phyloP scores from a whole-genome alignment of 2,797 vertebrate genomes.

The Tiaroga cobitis region DNA sequence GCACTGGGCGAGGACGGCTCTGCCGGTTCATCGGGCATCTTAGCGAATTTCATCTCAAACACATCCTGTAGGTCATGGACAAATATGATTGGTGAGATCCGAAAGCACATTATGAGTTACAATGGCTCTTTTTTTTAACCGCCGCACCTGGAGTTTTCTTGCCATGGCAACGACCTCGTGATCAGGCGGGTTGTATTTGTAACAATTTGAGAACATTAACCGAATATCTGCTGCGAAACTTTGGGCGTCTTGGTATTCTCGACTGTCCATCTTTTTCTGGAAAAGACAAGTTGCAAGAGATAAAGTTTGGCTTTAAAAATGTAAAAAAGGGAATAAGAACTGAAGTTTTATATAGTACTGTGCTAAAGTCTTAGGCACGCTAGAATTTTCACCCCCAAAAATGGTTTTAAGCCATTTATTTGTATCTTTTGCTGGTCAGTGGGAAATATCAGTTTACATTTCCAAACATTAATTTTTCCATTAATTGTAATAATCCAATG shows the following conservation, averaged over 20 bases:
- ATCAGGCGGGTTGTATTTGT: slow-evolving; percentile 98
- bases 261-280: slow-evolving; percentile 97
- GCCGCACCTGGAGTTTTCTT: slow-evolving; percentile 76
- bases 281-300: slow-evolving; percentile 31
- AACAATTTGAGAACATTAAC: slow-evolving; percentile 99
- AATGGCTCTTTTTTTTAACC: not conserved
- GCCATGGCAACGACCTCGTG: slow-evolving; percentile 95
- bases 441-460: too few species aligned
- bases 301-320: not conserved
- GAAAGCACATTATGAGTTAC: not conserved
- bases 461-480: too few species aligned
- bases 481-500: too few species aligned
- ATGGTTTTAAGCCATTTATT: too few species aligned
- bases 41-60: slow-evolving; percentile 97
- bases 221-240: slow-evolving; percentile 94
- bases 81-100: not conserved
- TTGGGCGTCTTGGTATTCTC: slow-evolving; percentile 92
- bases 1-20: slow-evolving; percentile 77
- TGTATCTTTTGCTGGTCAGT: too few species aligned
- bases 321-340: not conserved
- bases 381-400: too few species aligned
- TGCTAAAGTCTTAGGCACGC: too few species aligned
- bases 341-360: not conserved
- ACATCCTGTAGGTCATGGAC: slow-evolving; percentile 81
- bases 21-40: slow-evolving; percentile 93